A percentile compares a stretch with the other conserved stretches of the same genome.
These are phyloP conservation scores for Cryptoprocta ferox DNA, from an alignment of 2,797 vertebrate species.

Conservation along the genomic window DNA sequence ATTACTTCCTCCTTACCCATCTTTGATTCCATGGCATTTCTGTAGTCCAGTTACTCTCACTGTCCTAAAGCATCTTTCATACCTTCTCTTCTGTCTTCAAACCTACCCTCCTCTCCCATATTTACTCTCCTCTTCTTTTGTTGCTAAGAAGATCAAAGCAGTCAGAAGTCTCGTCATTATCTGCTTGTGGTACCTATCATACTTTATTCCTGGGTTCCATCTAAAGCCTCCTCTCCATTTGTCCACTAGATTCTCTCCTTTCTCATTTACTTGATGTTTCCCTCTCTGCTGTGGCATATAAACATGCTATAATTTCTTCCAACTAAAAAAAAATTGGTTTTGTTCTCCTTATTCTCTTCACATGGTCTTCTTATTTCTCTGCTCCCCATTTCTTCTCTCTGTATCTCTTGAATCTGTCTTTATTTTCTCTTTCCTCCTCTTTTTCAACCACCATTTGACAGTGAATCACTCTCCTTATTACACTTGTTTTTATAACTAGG, in stretches of 20 bases:
- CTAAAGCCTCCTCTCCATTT: not conserved
- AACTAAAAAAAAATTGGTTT: not conserved
- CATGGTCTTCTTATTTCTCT: not conserved
- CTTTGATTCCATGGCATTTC: not conserved
- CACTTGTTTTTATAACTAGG: not conserved
- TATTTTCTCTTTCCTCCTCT: not conserved
- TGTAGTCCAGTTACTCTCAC: not conserved
- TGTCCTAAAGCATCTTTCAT: not conserved
- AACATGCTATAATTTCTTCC: constrained; percentile 21
- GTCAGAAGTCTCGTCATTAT: not conserved
- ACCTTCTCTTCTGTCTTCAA: not conserved
- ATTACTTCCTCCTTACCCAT: not conserved
- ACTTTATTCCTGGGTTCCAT: not conserved
- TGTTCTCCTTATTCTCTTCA: not conserved
- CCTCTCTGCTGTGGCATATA: not conserved
- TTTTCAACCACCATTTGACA: not conserved
- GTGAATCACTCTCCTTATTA: not conserved
- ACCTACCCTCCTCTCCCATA: not conserved
- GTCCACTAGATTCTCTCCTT: not conserved
- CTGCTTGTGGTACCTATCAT: not conserved
- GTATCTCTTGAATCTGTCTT: not conserved
- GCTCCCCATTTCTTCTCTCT: not conserved
- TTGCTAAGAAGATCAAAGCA: not conserved
- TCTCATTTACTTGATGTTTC: not conserved
- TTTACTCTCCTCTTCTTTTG: not conserved